phyloP scores from a whole-genome alignment of 2,888 invertebrate genomes.

The Eupithecia subfuscata region DNA sequence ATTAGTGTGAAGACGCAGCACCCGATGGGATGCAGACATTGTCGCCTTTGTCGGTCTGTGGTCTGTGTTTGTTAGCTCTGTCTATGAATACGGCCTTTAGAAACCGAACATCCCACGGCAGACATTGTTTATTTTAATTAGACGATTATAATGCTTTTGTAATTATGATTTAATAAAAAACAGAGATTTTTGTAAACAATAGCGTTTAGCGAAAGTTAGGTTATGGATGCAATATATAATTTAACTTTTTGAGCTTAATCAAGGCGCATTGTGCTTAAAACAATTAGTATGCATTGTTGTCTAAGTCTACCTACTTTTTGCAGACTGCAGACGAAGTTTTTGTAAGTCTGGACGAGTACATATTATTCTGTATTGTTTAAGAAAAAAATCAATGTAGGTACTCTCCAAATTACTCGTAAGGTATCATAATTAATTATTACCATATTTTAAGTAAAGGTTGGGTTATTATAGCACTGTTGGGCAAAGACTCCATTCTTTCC shows the following conservation, averaged over 20 bases:
- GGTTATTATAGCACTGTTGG: no score
- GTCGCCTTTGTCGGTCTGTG: not conserved
- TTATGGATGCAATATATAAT: constrained; percentile 26
- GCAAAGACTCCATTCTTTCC: no score
- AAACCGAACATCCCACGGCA: constrained; percentile 38
- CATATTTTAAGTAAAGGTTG: no score
- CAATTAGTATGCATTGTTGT: constrained; percentile 1
- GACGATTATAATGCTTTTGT: constrained; percentile 39
- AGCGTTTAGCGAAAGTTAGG: constrained; percentile 35
- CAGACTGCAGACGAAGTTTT: not conserved
- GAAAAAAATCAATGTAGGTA: not conserved
- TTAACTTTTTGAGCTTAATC: constrained; percentile 16
- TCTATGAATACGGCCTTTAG: constrained; percentile 33
- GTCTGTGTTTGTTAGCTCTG: not conserved
- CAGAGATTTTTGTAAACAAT: constrained; percentile 32
- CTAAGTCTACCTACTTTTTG: not conserved
- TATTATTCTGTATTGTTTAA: not conserved
- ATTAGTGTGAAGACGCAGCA: no score
- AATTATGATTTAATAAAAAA: constrained; percentile 44
- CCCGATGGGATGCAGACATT: not conserved
- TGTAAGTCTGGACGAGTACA: not conserved
- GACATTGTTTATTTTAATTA: constrained; percentile 42
- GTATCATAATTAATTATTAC: no score
- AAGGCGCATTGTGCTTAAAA: not conserved
- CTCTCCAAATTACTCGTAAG: no score